Conservation (phyloP, 37 sponge, comb jelly and placozoan species). For the Cladorhizidae sp. region DNA sequence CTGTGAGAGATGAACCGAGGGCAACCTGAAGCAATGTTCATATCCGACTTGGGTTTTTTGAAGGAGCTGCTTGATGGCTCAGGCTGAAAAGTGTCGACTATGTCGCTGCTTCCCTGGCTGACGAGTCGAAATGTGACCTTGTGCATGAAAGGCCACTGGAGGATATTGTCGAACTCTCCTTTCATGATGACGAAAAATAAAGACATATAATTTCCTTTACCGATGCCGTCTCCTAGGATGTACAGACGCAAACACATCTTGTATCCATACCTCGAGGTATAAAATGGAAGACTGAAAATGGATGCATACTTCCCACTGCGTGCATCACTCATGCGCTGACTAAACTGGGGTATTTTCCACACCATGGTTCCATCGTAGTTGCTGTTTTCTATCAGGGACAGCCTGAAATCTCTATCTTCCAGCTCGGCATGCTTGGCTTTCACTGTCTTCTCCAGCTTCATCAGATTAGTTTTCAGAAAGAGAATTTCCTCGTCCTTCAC, state of each 20-base stretch:
- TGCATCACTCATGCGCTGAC: conserved; percentile 69
- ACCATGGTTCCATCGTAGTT: conserved; percentile 74
- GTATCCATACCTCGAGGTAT: conserved; percentile 78
- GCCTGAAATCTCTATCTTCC: conserved; percentile 78
- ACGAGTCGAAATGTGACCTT: conserved; percentile 76
- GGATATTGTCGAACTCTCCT: conserved; percentile 85
- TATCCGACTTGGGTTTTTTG: conserved; percentile 73
- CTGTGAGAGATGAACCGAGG: conserved; percentile 59
- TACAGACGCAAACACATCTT: conserved; percentile 86
- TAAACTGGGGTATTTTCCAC: conserved; percentile 79
- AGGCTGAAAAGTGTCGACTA: conserved; percentile 79
- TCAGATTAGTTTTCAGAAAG: conserved; percentile 10
- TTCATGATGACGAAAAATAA: conserved; percentile 79
- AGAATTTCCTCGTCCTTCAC: conserved; percentile 29
- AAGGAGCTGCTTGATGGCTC: conserved; percentile 78
- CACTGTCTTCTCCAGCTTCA: conserved; percentile 40
- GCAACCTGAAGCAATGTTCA: conserved; percentile 81
- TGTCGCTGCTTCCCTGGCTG: conserved; percentile 67
- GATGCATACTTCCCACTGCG: conserved; percentile 73
- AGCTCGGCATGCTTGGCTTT: conserved; percentile 35
- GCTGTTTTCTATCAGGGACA: conserved; percentile 67
- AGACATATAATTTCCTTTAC: conserved; percentile 73
- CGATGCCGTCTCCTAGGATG: conserved; percentile 81
- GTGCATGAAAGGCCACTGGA: conserved; percentile 80
- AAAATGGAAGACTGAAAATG: conserved; percentile 80